Conservation (phyloP, 1,140 invertebrate species). For the Cecropterus lyciades region DNA sequence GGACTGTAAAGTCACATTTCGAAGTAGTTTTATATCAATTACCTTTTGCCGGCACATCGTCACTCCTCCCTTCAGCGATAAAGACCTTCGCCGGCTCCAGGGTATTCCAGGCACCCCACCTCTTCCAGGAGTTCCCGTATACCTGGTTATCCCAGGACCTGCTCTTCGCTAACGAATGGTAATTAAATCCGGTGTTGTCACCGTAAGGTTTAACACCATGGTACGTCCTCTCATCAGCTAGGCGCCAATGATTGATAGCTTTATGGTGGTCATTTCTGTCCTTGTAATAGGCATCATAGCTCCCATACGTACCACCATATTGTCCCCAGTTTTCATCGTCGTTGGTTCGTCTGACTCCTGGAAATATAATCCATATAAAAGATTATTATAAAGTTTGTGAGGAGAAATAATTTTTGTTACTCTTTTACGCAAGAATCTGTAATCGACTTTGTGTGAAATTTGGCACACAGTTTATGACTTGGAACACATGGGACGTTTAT, state of each 20-base stretch:
- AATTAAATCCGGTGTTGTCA: conserved; percentile 61
- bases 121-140: conserved; percentile 63
- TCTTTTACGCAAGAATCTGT: too few relatives aligned
- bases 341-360: too few relatives aligned
- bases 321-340: too few relatives aligned
- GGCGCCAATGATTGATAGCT: conserved; percentile 65
- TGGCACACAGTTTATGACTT: too few relatives aligned
- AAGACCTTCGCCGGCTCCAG: conserved; percentile 39
- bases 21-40: neutral
- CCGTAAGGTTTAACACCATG: conserved; percentile 52
- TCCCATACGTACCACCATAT: too few relatives aligned
- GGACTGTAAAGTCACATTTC: too few relatives aligned
- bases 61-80: conserved; percentile 47
- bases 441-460: too few relatives aligned
- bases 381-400: too few relatives aligned
- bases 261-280: conserved; percentile 69
- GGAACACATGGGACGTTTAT: too few relatives aligned
- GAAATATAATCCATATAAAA: too few relatives aligned
- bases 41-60: conserved; percentile 57
- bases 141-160: conserved; percentile 43
- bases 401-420: too few relatives aligned
- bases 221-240: conserved; percentile 48
- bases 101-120: conserved; percentile 41
- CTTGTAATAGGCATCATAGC: conserved; percentile 69
- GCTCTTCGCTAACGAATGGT: conserved; percentile 58